A percentile compares a stretch with the other conserved stretches of the same genome.
Conservation (phyloP, 2,888 invertebrate species). For the Acronicta aceris region DNA sequence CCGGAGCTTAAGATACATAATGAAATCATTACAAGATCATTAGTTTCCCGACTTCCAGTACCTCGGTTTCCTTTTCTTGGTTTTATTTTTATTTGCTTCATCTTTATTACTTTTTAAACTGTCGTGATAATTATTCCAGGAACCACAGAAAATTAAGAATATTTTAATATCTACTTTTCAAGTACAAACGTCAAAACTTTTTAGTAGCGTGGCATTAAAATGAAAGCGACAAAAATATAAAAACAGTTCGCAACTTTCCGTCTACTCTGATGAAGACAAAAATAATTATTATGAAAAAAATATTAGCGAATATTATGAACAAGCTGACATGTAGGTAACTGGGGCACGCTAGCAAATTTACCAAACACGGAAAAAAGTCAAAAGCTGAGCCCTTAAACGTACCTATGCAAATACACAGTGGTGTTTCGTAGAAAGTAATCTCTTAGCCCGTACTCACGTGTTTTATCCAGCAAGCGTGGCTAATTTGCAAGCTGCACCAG, state of each 20-base stretch:
- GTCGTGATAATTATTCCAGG: slow-evolving; percentile 8
- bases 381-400: slow-evolving; percentile 49
- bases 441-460: slow-evolving; percentile 78
- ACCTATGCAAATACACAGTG: slow-evolving; percentile 66
- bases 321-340: slow-evolving; percentile 47
- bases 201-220: slow-evolving; percentile 23
- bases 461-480: slow-evolving; percentile 78
- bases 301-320: slow-evolving; percentile 30
- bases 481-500: slow-evolving; percentile 81
- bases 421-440: slow-evolving; percentile 75
- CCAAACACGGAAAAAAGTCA: slow-evolving; percentile 47
- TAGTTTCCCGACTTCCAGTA: not conserved
- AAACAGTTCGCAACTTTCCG: slow-evolving; percentile 15
- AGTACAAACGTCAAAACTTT: slow-evolving; percentile 32
- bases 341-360: slow-evolving; percentile 42
- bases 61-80: not conserved
- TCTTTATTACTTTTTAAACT: slow-evolving; percentile 8
- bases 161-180: slow-evolving; percentile 25
- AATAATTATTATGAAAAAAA: slow-evolving; percentile 18
- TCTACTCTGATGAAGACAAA: slow-evolving; percentile 18
- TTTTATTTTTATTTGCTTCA: slow-evolving; percentile 3
- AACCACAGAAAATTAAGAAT: slow-evolving; percentile 10
- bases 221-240: slow-evolving; percentile 25
- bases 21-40: slow-evolving; percentile 17
- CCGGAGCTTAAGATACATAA: not conserved